Evolutionary conservation across 92 coral and sea anemone genomes (phyloP), one percentile per base, ranked within the genome.

Genomic region (Epizoanthus fatuus): DNA sequence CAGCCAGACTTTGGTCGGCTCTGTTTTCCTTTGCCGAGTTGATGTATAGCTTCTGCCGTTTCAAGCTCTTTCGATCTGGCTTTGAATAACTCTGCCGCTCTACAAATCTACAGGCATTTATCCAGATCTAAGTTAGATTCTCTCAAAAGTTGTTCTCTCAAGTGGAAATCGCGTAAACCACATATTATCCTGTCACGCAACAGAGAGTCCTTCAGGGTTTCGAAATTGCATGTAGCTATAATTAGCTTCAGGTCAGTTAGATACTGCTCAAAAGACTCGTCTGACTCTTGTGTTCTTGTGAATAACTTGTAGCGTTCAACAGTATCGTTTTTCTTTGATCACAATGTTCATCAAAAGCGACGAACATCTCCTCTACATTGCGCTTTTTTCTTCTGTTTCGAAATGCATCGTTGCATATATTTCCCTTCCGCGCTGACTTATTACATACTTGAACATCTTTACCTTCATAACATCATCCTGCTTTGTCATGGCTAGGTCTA

Each of bases 401-500:
- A 52, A 52, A 14, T 52, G 56, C 56, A 52, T 52, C 9, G 2
- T 52, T 52, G 56, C 56, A 52, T 52, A 52, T 7, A 52, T 52
- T 52, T 52, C 56, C 14, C 56, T 52, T 52, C 56, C 9, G 1
- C 9, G 4, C 3, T 45, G 35, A 9, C 84, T 72, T 0, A 79
- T 20, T 12, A 79, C 17, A 45, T 63, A 79, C 19, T 62, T n/a
- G 12, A 79, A 59, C 39, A 79, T 67, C 37, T 63, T 79, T 9
- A 63, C 73, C 14, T 55, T 79, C 52, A 45, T 63, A 13, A 32
- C 25, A 15, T 40, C 73, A 3, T 79, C 25, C 58, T 42, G 51
- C 29, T 69, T 69, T 9, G 45, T 15, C 72, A 42, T 63, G 16
- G 84, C 73, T 42, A 79, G 16, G 2, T 63, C 83, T 52, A 78